Conservation (phyloP, 2,797 vertebrate genomes). For the Psittacula echo region DNA sequence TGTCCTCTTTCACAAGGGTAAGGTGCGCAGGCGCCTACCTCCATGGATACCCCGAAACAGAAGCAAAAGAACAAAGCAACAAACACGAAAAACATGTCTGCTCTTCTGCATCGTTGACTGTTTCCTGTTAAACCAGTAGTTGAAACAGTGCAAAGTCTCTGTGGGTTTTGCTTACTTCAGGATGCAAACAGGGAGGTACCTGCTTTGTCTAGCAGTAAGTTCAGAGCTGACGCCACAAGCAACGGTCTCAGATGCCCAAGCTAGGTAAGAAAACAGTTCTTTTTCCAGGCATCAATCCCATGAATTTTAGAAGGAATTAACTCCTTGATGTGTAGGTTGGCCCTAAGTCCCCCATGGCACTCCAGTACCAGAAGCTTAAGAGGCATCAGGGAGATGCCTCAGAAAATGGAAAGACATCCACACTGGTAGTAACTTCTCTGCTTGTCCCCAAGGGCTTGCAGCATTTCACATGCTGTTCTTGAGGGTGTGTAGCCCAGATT, state of each 20-base stretch:
- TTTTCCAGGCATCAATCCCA: accelerated
- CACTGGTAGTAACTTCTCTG: not conserved
- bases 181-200: not conserved
- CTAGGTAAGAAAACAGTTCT: not conserved
- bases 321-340: not conserved
- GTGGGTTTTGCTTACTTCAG: not conserved
- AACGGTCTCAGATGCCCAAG: not conserved
- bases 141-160: not conserved
- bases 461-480: not conserved
- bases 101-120: not conserved
- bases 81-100: not conserved
- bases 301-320: not conserved
- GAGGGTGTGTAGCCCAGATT: accelerated
- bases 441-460: not conserved
- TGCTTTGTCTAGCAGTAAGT: not conserved
- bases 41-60: not conserved
- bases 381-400: not conserved
- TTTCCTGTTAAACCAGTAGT: not conserved
- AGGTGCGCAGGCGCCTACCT: accelerated
- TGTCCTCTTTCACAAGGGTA: not conserved
- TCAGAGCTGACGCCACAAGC: not conserved
- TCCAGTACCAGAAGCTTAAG: not conserved
- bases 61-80: not conserved
- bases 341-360: not conserved
- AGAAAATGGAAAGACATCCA: not conserved